A percentile compares a stretch with the other conserved stretches of the same genome.
Conservation (phyloP, 2,888 invertebrate genomes). For the Latrodectus elegans region DNA sequence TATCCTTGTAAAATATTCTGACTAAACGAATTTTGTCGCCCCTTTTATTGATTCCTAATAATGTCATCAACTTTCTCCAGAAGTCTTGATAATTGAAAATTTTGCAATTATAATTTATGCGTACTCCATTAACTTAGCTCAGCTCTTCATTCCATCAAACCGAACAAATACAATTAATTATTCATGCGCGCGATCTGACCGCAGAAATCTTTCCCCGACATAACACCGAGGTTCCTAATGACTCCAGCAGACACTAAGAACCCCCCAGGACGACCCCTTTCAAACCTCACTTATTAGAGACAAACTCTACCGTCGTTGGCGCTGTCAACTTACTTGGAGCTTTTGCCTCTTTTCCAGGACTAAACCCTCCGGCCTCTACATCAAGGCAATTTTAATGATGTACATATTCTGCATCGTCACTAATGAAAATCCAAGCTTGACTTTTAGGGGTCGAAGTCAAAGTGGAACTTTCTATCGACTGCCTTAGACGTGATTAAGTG, state of each 20-base stretch:
- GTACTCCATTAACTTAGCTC: constrained; percentile 52
- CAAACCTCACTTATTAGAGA: constrained; percentile 40
- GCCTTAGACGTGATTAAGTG: constrained; percentile 46
- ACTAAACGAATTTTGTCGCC: too few species aligned
- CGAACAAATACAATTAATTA: constrained; percentile 62
- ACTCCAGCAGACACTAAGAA: constrained; percentile 24
- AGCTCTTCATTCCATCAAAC: constrained; percentile 39
- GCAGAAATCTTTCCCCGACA: constrained; percentile 38
- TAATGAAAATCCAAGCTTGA: constrained; percentile 55
- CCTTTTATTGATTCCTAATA: constrained; percentile 35
- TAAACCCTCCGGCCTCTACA: constrained; percentile 21
- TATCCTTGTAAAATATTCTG: too few species aligned
- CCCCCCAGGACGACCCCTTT: neutral
- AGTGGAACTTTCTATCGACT: constrained; percentile 24
- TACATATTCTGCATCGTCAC: constrained; percentile 30
- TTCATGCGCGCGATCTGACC: constrained; percentile 52
- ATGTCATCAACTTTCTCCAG: constrained; percentile 40
- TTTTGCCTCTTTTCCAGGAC: neutral
- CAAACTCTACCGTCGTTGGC: constrained; percentile 11
- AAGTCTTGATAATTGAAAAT: constrained; percentile 58
- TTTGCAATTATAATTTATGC: constrained; percentile 66
- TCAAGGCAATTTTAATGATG: constrained; percentile 55
- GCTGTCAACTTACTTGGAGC: neutral
- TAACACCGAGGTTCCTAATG: constrained; percentile 46
- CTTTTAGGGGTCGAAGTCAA: constrained; percentile 38